Evolutionary conservation across 2,113 vertebrate species (phyloP).

Genomic region (Chrysemys picta): DNA sequence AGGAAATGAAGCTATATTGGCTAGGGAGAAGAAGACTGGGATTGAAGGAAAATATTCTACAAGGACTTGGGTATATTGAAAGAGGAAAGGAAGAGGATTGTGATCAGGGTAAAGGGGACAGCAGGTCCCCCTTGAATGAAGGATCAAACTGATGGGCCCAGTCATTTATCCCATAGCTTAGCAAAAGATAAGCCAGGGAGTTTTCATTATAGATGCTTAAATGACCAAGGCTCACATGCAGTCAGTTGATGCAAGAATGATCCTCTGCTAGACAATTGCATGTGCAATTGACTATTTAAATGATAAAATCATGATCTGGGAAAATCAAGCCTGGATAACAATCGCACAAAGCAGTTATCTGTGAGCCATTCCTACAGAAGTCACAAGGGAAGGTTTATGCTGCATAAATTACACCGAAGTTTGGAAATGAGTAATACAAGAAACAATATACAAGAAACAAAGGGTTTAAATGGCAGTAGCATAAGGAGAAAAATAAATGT

Average conservation of each 20-base stretch:
- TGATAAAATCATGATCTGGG: not conserved
- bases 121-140: not conserved
- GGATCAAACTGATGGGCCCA: not conserved
- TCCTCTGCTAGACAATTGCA: not conserved
- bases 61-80: not conserved
- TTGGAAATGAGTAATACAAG: not conserved
- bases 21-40: not conserved
- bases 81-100: not conserved
- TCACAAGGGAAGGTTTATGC: not conserved
- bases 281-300: not conserved
- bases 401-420: not conserved
- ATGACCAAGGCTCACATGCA: not conserved
- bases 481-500: not conserved
- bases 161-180: not conserved
- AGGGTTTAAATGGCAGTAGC: not conserved
- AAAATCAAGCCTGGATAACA: not conserved
- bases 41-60: not conserved
- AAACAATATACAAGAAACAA: not conserved
- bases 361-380: not conserved
- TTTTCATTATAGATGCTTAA: not conserved
- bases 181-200: not conserved
- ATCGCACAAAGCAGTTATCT: not conserved
- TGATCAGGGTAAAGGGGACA: not conserved
- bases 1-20: not conserved
- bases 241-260: not conserved